Base-by-base conservation (phyloP, 2,113 vertebrate genomes). In the Hystrix cristata region DNA sequence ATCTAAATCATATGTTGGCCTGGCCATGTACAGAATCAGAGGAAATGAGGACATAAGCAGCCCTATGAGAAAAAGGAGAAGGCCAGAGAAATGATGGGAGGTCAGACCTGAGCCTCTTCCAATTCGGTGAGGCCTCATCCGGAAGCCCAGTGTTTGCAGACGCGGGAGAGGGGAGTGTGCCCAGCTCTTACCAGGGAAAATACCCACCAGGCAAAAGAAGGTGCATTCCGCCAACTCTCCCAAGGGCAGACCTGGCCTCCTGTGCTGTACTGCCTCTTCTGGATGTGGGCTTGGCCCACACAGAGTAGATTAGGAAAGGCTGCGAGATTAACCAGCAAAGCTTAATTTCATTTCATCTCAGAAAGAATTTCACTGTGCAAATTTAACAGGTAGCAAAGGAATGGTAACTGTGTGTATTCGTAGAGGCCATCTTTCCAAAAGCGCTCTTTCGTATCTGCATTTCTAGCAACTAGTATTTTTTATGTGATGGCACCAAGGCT, bases 311-410 rank as follows among this genome's bases (percentile, higher is more conserved):
- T 72, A 85, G 31, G 71, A 81, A 80, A 94, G 48, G 14, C 27
- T n/a, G n/a, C 59, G 46, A 62, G 21, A 69, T 79, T 88, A 46
- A 16, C 31, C 13, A 31, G 76, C 4, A 67, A 64, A 71, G 31
- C 5, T n/a, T 29, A 60, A 62, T 82, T 95, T 92, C 48, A 74
- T 55, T 87, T 96, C 38, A 19, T 2, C n/a, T 78, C 81, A 69
- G 25, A 15, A 96, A 90, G 46, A 92, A 59, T 5, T 65, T n/a
- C 15, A 51, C 10, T 85, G 29, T 34, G 72, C 64, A 82, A 60
- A 60, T 74, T 51, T 38, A 55, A 51, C 14, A 78, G 59, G n/a
- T 64, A 86, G 34, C 2, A 53, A 74, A 90, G 55, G 23, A 87
- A 4, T 5, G 25, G 72, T 14, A 7, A 46, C 72, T 7, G 18